These are phyloP conservation scores for Oryzias woworae DNA, from an alignment of 2,113 vertebrate species.

Conservation along the genomic window DNA sequence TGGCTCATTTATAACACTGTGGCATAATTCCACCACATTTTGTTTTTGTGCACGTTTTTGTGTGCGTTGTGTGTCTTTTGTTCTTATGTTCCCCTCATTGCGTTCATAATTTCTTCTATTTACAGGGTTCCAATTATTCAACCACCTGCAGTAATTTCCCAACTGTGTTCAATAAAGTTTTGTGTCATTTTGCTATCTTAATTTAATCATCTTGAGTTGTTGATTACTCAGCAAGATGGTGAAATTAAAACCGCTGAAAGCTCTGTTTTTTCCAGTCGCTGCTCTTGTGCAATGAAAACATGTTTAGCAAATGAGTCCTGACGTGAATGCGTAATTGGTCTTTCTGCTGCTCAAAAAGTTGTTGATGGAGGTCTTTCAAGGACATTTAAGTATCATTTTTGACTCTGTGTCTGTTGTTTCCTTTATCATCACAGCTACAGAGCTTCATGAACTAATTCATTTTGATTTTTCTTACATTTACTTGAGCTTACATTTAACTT, in stretches of 20 bases:
- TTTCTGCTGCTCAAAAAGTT: not conserved
- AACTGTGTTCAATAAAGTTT: slow-evolving; percentile 8
- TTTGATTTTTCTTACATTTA: not conserved
- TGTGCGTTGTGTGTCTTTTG: not conserved
- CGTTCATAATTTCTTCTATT: not conserved
- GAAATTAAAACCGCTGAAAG: not conserved
- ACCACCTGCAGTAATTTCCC: slow-evolving; percentile 8
- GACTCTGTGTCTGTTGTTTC: not conserved
- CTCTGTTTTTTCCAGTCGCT: not conserved
- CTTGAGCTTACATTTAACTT: not conserved
- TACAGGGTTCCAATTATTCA: not conserved
- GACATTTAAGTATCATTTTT: not conserved
- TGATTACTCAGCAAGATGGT: slow-evolving; percentile 7
- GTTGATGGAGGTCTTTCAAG: not conserved
- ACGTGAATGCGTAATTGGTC: not conserved
- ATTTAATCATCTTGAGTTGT: not conserved
- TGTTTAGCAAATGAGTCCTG: not conserved
- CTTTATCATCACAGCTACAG: not conserved
- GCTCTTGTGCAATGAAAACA: slow-evolving; percentile 3
- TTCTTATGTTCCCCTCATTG: too few species aligned
- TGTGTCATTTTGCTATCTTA: slow-evolving; percentile 7
- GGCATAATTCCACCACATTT: not conserved
- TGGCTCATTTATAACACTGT: too few species aligned
- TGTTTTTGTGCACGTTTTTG: slow-evolving; percentile 1
- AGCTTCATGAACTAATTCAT: not conserved